Conservation (phyloP, 2,797 vertebrate genomes). For the Hypotaenidia philippensis region DNA sequence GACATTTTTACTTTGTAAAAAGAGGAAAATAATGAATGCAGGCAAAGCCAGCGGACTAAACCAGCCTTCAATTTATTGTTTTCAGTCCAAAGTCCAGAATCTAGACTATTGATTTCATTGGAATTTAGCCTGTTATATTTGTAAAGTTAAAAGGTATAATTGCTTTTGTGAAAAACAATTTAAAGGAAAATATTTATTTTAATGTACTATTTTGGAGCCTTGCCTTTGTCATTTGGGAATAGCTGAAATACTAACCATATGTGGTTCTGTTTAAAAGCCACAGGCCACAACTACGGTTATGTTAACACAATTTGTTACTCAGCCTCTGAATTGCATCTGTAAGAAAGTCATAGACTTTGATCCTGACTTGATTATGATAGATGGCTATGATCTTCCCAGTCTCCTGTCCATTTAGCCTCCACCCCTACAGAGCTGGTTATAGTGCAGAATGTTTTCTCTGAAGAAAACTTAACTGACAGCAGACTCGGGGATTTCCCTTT, state of each 20-base stretch:
- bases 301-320: slow-evolving; percentile 8
- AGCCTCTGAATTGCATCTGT: not conserved
- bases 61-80: not conserved
- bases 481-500: not conserved
- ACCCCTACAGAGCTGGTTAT: not conserved
- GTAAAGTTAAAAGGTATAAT: not conserved
- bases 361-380: not conserved
- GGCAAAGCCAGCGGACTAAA: not conserved
- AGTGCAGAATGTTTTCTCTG: not conserved
- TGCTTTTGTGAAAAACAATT: not conserved
- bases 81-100: not conserved
- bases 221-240: slow-evolving; percentile 1
- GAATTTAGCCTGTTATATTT: not conserved
- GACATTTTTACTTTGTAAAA: not conserved
- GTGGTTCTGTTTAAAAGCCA: slow-evolving; percentile 26
- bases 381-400: not conserved
- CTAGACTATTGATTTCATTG: not conserved
- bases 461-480: not conserved
- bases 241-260: slow-evolving; percentile 36
- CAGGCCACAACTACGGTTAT: slow-evolving; percentile 6
- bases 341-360: not conserved
- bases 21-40: not conserved
- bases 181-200: slow-evolving; percentile 1
- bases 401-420: not conserved
- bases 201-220: slow-evolving; percentile 1